A percentile compares a stretch with the other conserved stretches of the same genome.
phyloP scores from a whole-genome alignment of 2,113 vertebrate species.

The Trematomus loennbergii region DNA sequence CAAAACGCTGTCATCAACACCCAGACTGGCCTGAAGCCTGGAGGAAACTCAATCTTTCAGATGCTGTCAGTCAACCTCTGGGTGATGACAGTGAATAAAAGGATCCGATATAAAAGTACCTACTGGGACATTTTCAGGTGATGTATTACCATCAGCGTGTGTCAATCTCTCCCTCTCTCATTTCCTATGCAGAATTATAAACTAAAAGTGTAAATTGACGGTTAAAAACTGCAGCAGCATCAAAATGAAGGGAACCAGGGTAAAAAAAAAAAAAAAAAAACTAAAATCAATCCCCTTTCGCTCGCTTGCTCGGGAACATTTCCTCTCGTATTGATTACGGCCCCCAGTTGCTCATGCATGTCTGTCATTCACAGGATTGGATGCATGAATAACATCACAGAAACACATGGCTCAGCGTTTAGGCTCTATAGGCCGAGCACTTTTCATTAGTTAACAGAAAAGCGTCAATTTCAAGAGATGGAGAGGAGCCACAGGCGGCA shows the following conservation, averaged over 20 bases:
- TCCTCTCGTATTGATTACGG: conserved; percentile 60
- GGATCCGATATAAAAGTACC: neutral
- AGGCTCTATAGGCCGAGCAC: conserved; percentile 23
- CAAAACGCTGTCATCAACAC: conserved; percentile 25
- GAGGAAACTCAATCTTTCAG: conserved; percentile 25
- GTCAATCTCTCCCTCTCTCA: conserved; percentile 32
- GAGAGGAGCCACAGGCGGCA: conserved; percentile 5
- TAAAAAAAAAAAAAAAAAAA: neutral
- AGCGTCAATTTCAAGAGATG: conserved; percentile 20
- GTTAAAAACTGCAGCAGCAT: conserved; percentile 26
- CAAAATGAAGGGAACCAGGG: conserved; percentile 15
- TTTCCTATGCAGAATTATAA: conserved; percentile 21
- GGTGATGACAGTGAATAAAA: conserved; percentile 17
- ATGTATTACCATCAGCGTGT: neutral
- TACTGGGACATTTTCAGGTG: conserved; percentile 22
- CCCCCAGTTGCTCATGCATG: conserved; percentile 29
- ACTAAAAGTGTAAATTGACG: conserved; percentile 19
- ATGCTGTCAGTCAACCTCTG: conserved; percentile 49
- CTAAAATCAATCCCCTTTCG: conserved; percentile 8
- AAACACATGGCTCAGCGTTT: conserved; percentile 67
- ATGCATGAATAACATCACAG: conserved; percentile 17
- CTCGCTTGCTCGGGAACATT: conserved; percentile 35
- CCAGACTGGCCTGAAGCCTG: conserved; percentile 14
- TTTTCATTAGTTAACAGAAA: conserved; percentile 60
- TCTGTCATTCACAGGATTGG: conserved; percentile 26